Base-by-base conservation (phyloP, 2,888 invertebrate species). In the Spisula solida region DNA sequence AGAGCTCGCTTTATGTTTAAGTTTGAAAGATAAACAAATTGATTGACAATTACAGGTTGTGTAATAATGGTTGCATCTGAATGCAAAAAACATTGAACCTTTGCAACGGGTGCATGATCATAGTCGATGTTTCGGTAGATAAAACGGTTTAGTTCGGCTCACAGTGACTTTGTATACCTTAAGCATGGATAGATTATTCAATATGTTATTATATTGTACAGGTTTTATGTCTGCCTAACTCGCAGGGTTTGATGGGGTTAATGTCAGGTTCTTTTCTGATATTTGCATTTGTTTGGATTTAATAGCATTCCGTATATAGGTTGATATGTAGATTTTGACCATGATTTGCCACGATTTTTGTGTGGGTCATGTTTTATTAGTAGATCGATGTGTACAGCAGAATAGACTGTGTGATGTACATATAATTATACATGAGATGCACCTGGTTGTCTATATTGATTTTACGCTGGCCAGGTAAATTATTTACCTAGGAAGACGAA, bases 381-480 rank as follows among this genome's bases (percentile, higher is more conserved):
- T 75, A 34, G 2, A 41, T 75, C 31, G 31, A 75, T 34, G 75
- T 75, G 60, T 66, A 75, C 75, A 20, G 18, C 34, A 31, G 75
- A 75, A 75, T 75, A 75, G 75, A 34, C 16, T 12, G 31, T 75
- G 31, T 34, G 75, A 31, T 34, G 34, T 75, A 75, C 41, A 41
- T 41, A 41, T 41, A n/a, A n/a, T 41, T 75, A 75, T 75, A 75
- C 75, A 75, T 75, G 75, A 16, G 75, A 75, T 75, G 75, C 75
- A 75, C 75, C 75, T 18, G 75, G 75, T 75, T 5, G n/a, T n/a
- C n/a, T n/a, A 1, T 75, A 75, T 75, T 75, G 75, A 75, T 75
- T 75, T 75, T 75, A 34, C 31, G 31, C 34, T 75, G 31, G 75
- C 51, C 78, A 85, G 85, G 85, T 85, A 85, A 85, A 85, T 85